These are phyloP conservation scores for Potamilus streckersoni DNA, from an alignment of 1,140 invertebrate genomes.

Conservation along the genomic window DNA sequence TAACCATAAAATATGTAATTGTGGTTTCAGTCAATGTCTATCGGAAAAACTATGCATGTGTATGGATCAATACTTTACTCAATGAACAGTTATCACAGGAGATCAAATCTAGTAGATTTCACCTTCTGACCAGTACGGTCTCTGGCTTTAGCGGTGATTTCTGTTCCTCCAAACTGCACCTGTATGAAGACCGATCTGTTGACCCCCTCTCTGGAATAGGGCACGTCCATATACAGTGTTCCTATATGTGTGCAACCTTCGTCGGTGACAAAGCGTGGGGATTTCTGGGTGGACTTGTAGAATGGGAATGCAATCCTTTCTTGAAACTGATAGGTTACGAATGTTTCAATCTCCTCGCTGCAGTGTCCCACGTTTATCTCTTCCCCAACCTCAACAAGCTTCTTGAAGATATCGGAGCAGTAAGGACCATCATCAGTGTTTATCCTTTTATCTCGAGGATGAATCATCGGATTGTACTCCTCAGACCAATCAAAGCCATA, in stretches of 20 bases:
- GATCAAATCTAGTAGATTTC: too few relatives aligned
- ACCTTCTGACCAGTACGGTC: not conserved
- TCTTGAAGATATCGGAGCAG: conserved; percentile 18
- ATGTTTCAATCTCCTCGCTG: conserved; percentile 14
- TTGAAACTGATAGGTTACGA: conserved; percentile 10
- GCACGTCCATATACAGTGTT: not conserved
- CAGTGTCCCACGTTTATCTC: not conserved
- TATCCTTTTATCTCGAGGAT: conserved; percentile 8
- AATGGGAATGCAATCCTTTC: conserved; percentile 18
- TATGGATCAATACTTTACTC: too few relatives aligned
- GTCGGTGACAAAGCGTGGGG: conserved; percentile 12
- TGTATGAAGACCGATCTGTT: conserved; percentile 9
- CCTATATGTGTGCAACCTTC: conserved; percentile 16
- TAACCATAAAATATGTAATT: too few relatives aligned
- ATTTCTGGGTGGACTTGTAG: conserved; percentile 7
- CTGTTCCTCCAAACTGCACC: conserved; percentile 17
- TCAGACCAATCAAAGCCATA: conserved; percentile 28
- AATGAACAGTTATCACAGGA: too few relatives aligned
- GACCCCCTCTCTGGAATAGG: not conserved
- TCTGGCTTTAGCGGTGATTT: conserved; percentile 17
- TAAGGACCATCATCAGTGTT: conserved; percentile 12
- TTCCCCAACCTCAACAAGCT: conserved; percentile 10
- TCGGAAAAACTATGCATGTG: too few relatives aligned
- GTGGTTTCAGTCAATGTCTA: too few relatives aligned
- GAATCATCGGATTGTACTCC: conserved; percentile 11